Evolutionary conservation across 2,797 vertebrate species (phyloP).

Genomic region (Rhincodon typus): DNA sequence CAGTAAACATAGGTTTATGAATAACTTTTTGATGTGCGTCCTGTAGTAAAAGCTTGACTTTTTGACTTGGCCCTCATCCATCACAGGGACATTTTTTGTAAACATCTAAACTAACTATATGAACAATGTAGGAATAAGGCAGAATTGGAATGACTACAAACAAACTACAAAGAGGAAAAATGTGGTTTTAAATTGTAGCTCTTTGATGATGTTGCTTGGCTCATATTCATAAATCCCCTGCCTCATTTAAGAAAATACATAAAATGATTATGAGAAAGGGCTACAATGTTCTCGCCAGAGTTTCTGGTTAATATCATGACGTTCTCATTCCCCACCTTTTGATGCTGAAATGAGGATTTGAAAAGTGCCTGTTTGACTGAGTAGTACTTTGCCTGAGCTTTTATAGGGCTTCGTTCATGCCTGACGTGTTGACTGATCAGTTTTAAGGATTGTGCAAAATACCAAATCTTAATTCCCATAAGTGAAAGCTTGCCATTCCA

Average conservation of each 20-base stretch:
- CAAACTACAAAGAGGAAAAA: constrained; percentile 22
- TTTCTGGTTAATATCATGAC: background rate
- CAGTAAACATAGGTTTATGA: background rate
- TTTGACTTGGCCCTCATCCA: background rate
- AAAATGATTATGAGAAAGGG: background rate
- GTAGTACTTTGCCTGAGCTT: background rate
- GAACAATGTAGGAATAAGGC: background rate
- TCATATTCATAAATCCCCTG: constrained; percentile 6
- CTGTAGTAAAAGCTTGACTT: background rate
- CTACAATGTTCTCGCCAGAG: background rate
- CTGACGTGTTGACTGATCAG: background rate
- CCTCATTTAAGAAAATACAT: constrained; percentile 24
- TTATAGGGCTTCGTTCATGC: background rate
- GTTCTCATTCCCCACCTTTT: background rate
- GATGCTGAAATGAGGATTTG: background rate
- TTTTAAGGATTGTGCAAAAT: background rate
- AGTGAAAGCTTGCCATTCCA: background rate
- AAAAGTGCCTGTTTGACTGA: background rate
- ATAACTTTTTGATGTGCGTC: background rate
- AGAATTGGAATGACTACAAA: constrained; percentile 25
- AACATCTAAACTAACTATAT: background rate
- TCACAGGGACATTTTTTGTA: constrained; percentile 19
- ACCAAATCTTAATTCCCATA: background rate
- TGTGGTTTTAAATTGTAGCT: background rate
- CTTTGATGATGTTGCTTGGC: background rate